Percentiles rank a stretch among this genome's conserved stretches.
Evolutionary conservation across 2,888 invertebrate genomes (phyloP).

Genomic region (Drosophila merina): DNA sequence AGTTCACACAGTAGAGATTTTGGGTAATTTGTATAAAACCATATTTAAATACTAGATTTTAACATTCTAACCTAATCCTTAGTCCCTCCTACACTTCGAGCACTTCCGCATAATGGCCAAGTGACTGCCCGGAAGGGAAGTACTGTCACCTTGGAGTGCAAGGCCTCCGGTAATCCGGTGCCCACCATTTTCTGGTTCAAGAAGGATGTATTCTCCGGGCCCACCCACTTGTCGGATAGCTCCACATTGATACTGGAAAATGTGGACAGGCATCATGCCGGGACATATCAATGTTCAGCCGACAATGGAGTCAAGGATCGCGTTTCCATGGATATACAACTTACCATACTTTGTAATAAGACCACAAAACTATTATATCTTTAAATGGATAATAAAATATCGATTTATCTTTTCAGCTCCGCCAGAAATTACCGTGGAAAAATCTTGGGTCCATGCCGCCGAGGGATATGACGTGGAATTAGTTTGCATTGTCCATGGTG

Average conservation of each 20-base stretch:
- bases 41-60: background rate
- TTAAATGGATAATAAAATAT: background rate
- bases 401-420: constrained; percentile 84
- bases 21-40: constrained; percentile 78
- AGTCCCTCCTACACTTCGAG: constrained; percentile 89
- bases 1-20: constrained; percentile 89
- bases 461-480: constrained; percentile 87
- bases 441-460: constrained; percentile 87
- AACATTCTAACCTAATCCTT: background rate
- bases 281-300: constrained; percentile 85
- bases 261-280: constrained; percentile 85
- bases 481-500: constrained; percentile 87
- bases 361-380: background rate
- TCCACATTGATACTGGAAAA: constrained; percentile 85
- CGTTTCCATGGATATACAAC: constrained; percentile 85
- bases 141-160: constrained; percentile 88
- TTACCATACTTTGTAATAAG: constrained; percentile 85
- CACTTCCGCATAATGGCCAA: constrained; percentile 87
- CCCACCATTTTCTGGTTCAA: constrained; percentile 90
- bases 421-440: constrained; percentile 87
- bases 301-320: constrained; percentile 85
- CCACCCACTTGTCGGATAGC: constrained; percentile 84
- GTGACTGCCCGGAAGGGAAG: constrained; percentile 89
- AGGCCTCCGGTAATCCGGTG: constrained; percentile 89
- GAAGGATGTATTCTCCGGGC: constrained; percentile 84